These are phyloP conservation scores for Pycnonotus jocosus DNA, from an alignment of 2,113 vertebrate genomes.

Conservation along the genomic window DNA sequence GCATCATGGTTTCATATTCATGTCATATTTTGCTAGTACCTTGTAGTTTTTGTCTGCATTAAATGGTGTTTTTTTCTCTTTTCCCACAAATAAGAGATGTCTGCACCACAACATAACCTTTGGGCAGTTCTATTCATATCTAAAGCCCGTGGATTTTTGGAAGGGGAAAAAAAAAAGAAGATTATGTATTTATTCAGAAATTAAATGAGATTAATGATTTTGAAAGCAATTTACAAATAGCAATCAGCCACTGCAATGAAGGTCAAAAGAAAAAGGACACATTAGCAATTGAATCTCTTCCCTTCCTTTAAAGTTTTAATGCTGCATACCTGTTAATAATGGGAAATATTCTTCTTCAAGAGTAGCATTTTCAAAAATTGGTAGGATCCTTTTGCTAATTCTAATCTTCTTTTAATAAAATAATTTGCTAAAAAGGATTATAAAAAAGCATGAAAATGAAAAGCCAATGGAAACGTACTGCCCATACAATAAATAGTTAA, in stretches of 20 bases:
- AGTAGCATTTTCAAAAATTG: conserved; percentile 60
- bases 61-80: not conserved
- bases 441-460: conserved; percentile 58
- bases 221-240: conserved; percentile 54
- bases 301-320: conserved; percentile 53
- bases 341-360: conserved; percentile 50
- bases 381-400: conserved; percentile 51
- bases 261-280: conserved; percentile 61
- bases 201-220: conserved; percentile 50
- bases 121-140: not conserved
- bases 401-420: conserved; percentile 68
- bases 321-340: conserved; percentile 58
- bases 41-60: not conserved
- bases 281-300: conserved; percentile 57
- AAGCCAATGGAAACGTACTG: conserved; percentile 51
- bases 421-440: conserved; percentile 64
- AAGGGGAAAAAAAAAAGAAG: not conserved
- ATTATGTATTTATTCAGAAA: conserved; percentile 39
- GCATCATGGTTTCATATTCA: not conserved
- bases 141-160: not conserved
- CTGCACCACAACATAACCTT: not conserved
- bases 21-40: not conserved
- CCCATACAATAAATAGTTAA: conserved; percentile 76
- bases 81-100: not conserved
- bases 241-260: conserved; percentile 39